These are phyloP conservation scores for Corydoras sp. DNA, from an alignment of 2,113 vertebrate genomes.

Conservation along the genomic window DNA sequence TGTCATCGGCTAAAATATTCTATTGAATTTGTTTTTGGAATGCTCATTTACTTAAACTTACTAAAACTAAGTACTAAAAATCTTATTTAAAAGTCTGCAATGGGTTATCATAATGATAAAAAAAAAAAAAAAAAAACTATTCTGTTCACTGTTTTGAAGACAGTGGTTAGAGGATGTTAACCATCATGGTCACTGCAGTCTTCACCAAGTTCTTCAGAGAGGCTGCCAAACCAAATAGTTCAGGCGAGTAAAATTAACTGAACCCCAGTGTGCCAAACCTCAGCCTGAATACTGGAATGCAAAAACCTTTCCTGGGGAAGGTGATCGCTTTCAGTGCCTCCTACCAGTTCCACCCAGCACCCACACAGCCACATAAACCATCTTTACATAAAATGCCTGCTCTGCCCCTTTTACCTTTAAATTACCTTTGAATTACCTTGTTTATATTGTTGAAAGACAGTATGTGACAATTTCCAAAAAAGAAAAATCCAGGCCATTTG, in stretches of 20 bases:
- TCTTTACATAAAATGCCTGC: conserved; percentile 6
- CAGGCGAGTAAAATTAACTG: conserved; percentile 75
- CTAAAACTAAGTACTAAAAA: neutral
- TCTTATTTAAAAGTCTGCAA: conserved; percentile 14
- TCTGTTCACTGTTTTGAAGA: conserved; percentile 52
- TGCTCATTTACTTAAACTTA: neutral
- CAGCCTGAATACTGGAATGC: conserved; percentile 69
- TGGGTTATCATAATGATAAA: conserved; percentile 55
- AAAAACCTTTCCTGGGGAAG: conserved; percentile 32
- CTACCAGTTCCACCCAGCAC: conserved; percentile 42
- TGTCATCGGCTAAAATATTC: too few relatives aligned
- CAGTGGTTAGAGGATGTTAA: conserved; percentile 33
- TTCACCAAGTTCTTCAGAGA: conserved; percentile 63
- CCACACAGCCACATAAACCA: conserved; percentile 16
- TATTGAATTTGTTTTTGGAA: too few relatives aligned
- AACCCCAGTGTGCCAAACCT: conserved; percentile 71
- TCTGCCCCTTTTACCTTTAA: conserved; percentile 1
- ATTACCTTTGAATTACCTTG: conserved; percentile 6
- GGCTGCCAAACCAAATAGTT: conserved; percentile 75
- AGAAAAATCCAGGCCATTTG: conserved; percentile 27
- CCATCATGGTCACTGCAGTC: conserved; percentile 33
- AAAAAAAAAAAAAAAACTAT: too few relatives aligned
- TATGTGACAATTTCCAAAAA: conserved; percentile 22
- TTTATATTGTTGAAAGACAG: conserved; percentile 8
- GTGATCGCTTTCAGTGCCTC: conserved; percentile 30